Base-by-base conservation (phyloP, 2,113 vertebrate species). In the Grallaria varia region DNA sequence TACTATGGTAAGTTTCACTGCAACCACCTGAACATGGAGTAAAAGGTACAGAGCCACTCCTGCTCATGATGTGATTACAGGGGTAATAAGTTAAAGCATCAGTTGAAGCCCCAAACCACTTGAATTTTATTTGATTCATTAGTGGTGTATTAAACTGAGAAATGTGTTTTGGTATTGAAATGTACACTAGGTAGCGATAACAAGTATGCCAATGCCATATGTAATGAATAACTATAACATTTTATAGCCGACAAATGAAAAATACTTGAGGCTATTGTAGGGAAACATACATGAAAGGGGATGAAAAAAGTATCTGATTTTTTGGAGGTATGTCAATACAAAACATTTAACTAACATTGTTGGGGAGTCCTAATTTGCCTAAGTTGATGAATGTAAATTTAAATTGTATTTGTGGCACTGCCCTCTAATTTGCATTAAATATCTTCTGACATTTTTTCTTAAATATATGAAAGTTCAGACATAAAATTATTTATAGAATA, bases 41-140 rank as follows among this genome's bases (percentile, higher is more conserved):
- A 56, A 66, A 75, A 94, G 25, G 30, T 93, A 55, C 44, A 79
- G 59, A 64, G 81, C 63, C 45, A 49, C 31, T 94, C 95, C 80
- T 76, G 37, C 80, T 92, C 83, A 18, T 76, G 44, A 35, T 93
- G 22, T 78, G 60, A 86, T 92, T 92, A 56, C 1, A 9, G 74
- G 11, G 17, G 50, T 84, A 94, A 75, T 94, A 92, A 96, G 62
- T 93, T 66, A 96, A 64, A 90, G n/a, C 87, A 59, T 89, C 80
- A 90, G 30, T 12, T 93, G 91, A 94, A 91, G 82, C 64, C 53
- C 35, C 78, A 92, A 85, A 89, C 77, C 59, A 31, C n/a, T 92
- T 93, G 81, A 80, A 60, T 89, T 96, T 95, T 77, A 95, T 95
- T 92, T 92, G 74, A 93, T 79, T 89, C 74, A 78, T 93, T 87